Percentiles rank a stretch among this genome's conserved stretches.
These are phyloP conservation scores for Digitonthophagus gazella DNA, from an alignment of 2,888 invertebrate genomes.

Conservation along the genomic window DNA sequence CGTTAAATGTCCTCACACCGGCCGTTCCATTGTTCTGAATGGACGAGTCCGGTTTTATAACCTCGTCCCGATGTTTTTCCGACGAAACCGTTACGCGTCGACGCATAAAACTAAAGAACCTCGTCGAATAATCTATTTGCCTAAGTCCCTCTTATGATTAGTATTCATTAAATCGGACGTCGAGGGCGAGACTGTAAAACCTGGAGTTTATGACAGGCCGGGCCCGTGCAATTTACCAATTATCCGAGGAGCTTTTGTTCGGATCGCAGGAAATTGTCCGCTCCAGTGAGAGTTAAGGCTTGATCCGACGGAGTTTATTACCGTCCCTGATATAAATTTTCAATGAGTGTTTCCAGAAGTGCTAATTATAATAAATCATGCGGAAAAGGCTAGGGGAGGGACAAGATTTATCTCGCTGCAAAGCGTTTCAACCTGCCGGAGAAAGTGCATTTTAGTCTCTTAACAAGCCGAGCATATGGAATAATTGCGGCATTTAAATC, in stretches of 20 bases:
- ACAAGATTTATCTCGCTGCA: background rate
- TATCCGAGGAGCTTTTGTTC: background rate
- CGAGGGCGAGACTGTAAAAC: background rate
- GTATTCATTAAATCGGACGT: background rate
- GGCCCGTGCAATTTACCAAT: background rate
- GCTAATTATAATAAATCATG: background rate
- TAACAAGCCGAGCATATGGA: background rate
- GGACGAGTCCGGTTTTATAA: background rate
- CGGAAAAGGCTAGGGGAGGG: background rate
- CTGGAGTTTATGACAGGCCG: background rate
- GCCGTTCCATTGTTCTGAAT: background rate
- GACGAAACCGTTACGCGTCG: background rate
- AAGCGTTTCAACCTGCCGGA: background rate
- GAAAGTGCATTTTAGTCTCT: background rate
- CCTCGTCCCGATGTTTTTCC: background rate
- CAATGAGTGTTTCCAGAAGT: background rate
- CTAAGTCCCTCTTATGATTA: background rate
- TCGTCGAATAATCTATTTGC: background rate
- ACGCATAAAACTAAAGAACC: background rate
- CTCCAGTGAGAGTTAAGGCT: background rate
- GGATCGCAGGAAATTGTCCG: background rate
- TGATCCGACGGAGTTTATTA: background rate
- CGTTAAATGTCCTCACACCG: background rate
- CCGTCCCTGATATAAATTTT: background rate
- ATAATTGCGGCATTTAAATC: background rate